Evolutionary conservation across 2,888 invertebrate species (phyloP).

Genomic region (Himalopsyche tibetana): DNA sequence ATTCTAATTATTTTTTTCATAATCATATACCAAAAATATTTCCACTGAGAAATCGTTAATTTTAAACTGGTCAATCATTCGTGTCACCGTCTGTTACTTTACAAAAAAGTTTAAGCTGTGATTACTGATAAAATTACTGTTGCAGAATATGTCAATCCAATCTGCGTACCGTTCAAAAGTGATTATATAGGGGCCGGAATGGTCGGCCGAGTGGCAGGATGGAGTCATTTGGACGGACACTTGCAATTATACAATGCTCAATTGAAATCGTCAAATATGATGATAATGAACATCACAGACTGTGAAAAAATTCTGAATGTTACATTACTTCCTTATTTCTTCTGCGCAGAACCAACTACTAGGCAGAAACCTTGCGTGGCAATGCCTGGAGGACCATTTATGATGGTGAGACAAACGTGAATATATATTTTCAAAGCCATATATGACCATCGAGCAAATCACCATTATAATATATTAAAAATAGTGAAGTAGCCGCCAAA

Average conservation of each 20-base stretch:
- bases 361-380: neutral
- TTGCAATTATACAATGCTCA: neutral
- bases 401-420: neutral
- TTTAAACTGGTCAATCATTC: no score
- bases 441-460: no score
- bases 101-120: no score
- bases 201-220: neutral
- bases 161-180: neutral
- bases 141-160: neutral
- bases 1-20: no score
- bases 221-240: neutral
- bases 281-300: neutral
- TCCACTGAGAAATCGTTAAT: no score
- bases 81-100: no score
- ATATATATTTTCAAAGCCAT: neutral
- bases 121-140: no score
- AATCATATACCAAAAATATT: no score
- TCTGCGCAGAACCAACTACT: neutral
- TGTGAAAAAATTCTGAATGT: neutral
- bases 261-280: neutral
- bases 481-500: no score
- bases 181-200: neutral
- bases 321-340: neutral
- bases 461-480: no score
- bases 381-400: slow-evolving; percentile 18